Conservation (phyloP, 2,888 invertebrate species). For the Miltochrista miniata region DNA sequence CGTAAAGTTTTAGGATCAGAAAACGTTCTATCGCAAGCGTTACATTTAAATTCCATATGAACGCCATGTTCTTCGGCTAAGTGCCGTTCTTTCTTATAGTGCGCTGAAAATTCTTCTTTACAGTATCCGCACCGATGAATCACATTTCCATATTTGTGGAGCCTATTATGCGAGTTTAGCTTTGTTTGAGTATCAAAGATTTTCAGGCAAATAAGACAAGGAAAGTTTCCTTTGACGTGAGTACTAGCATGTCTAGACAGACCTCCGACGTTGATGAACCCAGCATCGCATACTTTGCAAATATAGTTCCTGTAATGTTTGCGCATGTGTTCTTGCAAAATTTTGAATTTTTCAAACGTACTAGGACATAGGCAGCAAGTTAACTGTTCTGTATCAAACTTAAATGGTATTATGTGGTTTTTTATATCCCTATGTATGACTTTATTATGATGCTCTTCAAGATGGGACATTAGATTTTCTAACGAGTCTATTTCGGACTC, state of each 20-base stretch:
- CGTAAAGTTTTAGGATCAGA: conserved; percentile 15
- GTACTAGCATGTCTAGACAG: conserved; percentile 42
- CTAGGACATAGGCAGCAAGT: too few relatives aligned
- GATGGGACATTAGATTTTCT: too few relatives aligned
- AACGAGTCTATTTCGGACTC: too few relatives aligned
- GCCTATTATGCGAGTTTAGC: conserved; percentile 61
- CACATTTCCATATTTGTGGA: conserved; percentile 36
- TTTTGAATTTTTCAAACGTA: too few relatives aligned
- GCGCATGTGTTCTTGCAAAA: conserved; percentile 29
- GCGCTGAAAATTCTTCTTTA: conserved; percentile 40
- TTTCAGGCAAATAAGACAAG: conserved; percentile 60
- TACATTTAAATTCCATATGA: conserved; percentile 29
- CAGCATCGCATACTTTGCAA: conserved; percentile 54
- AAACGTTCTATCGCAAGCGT: conserved; percentile 40
- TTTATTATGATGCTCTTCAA: too few relatives aligned
- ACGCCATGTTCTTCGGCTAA: conserved; percentile 37
- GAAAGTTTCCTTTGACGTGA: conserved; percentile 48
- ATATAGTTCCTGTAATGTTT: conserved; percentile 57
- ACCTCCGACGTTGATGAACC: conserved; percentile 49
- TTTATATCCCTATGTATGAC: too few relatives aligned
- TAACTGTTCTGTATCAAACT: too few relatives aligned
- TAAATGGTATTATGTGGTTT: too few relatives aligned
- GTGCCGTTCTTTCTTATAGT: conserved; percentile 38
- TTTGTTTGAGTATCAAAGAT: conserved; percentile 65
- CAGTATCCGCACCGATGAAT: conserved; percentile 46